These are phyloP conservation scores for Gila orcuttii DNA, from an alignment of 2,113 vertebrate genomes.

Conservation along the genomic window DNA sequence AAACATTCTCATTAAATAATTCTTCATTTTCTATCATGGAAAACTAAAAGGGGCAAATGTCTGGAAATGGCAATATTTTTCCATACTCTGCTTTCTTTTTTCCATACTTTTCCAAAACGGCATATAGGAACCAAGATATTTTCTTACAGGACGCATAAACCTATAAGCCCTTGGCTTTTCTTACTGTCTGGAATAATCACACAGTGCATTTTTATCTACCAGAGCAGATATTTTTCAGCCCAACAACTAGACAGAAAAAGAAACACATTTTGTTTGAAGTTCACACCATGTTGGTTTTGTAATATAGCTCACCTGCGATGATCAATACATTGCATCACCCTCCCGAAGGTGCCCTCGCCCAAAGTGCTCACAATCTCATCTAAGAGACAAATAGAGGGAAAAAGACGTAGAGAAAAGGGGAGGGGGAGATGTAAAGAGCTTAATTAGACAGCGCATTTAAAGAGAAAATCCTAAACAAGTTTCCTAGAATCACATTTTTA, in stretches of 20 bases:
- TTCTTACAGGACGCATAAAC: background rate
- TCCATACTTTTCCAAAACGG: too few relatives aligned
- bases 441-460: conserved; percentile 34
- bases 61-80: too few relatives aligned
- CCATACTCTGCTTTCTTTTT: too few relatives aligned
- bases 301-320: conserved; percentile 84
- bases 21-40: too few relatives aligned
- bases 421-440: conserved; percentile 56
- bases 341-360: conserved; percentile 95
- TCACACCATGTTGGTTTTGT: background rate
- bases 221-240: background rate
- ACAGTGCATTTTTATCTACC: background rate
- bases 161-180: background rate
- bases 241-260: background rate
- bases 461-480: background rate
- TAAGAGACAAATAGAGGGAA: conserved; percentile 72
- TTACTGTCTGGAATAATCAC: background rate
- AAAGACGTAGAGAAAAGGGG: conserved; percentile 36
- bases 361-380: conserved; percentile 96
- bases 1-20: too few relatives aligned
- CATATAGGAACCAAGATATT: background rate
- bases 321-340: conserved; percentile 94
- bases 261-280: background rate
- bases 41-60: too few relatives aligned
- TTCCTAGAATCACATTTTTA: background rate